phyloP scores from a whole-genome alignment of 2,888 invertebrate species.

The Tineola bisselliella region DNA sequence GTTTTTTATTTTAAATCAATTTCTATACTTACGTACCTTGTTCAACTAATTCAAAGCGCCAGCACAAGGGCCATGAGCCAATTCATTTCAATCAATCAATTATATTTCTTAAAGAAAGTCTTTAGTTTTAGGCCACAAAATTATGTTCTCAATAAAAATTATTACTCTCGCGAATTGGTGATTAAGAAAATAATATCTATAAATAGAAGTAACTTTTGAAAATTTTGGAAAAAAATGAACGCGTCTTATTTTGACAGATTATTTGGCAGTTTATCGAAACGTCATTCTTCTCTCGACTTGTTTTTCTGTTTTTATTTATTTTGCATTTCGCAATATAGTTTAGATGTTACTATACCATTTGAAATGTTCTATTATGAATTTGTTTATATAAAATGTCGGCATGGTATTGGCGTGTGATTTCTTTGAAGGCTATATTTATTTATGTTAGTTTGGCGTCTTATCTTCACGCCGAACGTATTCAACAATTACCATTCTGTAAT shows the following conservation, averaged over 20 bases:
- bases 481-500: slow-evolving; percentile 58
- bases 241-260: neutral
- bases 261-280: neutral
- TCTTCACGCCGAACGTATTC: slow-evolving; percentile 47
- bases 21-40: no score
- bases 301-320: slow-evolving; percentile 6
- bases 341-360: neutral
- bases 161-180: no score
- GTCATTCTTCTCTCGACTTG: neutral
- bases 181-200: no score
- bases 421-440: slow-evolving; percentile 42
- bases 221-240: no score
- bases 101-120: no score
- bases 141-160: no score
- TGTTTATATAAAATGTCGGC: slow-evolving; percentile 39
- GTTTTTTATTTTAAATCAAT: no score
- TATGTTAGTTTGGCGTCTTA: slow-evolving; percentile 44
- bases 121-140: no score
- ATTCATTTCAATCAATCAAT: no score
- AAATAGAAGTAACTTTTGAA: no score
- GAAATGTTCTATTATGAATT: neutral
- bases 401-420: slow-evolving; percentile 56
- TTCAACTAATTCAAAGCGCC: no score
- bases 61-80: no score
- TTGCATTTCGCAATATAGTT: neutral